Percentiles rank a stretch among this genome's conserved stretches.
Evolutionary conservation across 2,113 vertebrate species (phyloP).

Genomic region (Phyllostomus discolor): DNA sequence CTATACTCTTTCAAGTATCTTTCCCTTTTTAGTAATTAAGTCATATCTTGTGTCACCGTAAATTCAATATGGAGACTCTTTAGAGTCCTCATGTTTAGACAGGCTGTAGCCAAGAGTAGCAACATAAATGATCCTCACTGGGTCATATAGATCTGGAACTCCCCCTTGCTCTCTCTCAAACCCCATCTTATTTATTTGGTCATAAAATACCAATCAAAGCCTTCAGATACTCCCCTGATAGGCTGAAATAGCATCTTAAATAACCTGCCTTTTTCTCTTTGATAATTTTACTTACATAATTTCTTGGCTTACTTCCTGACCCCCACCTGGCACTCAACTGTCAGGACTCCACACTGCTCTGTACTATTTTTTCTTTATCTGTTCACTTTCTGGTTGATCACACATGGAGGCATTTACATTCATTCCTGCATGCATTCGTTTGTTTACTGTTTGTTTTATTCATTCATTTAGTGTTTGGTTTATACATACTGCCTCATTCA

Average conservation of each 20-base stretch:
- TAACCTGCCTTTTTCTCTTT: background rate
- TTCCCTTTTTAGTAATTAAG: background rate
- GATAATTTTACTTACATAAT: background rate
- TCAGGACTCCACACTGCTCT: background rate
- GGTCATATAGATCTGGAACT: background rate
- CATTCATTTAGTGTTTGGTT: background rate
- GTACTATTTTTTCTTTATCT: background rate
- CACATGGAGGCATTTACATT: background rate
- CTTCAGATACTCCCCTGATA: background rate
- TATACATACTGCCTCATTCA: background rate
- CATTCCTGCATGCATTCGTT: background rate
- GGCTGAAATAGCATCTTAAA: background rate
- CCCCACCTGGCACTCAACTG: background rate
- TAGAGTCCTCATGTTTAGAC: background rate
- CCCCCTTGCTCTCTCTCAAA: background rate
- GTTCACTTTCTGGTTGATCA: background rate
- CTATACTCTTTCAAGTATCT: background rate
- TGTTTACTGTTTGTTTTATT: background rate
- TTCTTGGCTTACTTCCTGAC: background rate
- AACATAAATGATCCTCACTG: background rate
- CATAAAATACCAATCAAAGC: conserved; percentile 38
- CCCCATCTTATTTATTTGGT: background rate
- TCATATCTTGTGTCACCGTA: background rate
- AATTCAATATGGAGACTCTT: conserved; percentile 8
- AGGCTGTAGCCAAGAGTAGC: background rate